phyloP scores from a whole-genome alignment of 2,797 vertebrate genomes.

The Protosalanx chinensis region DNA sequence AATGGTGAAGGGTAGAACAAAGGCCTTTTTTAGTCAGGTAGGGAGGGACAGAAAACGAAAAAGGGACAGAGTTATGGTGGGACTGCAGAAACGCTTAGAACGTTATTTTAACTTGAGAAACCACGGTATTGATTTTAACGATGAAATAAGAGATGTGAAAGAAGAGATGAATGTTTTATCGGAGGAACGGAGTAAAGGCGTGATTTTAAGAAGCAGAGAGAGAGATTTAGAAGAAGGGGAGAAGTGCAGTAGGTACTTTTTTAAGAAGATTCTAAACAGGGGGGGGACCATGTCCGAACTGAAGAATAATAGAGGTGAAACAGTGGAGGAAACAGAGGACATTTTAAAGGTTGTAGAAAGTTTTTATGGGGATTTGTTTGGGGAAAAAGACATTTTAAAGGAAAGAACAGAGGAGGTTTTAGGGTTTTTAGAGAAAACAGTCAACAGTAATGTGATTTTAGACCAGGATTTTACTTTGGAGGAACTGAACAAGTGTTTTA shows the following conservation, averaged over 20 bases:
- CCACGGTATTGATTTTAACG: too few species aligned
- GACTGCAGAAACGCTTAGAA: too few species aligned
- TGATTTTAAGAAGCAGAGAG: slow-evolving; percentile 35
- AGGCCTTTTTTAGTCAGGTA: slow-evolving; percentile 29
- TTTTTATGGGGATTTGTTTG: neutral
- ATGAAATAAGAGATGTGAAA: too few species aligned
- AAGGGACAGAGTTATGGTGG: too few species aligned
- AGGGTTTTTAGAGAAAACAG: neutral
- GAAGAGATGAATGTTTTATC: too few species aligned
- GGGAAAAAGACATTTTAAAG: neutral
- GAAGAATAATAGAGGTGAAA: too few species aligned
- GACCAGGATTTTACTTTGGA: too few species aligned
- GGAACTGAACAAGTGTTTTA: too few species aligned
- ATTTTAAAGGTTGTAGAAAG: rapidly evolving
- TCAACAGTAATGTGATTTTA: neutral
- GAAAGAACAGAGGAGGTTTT: slow-evolving; percentile 3
- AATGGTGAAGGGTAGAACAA: slow-evolving; percentile 37
- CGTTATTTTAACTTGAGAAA: too few species aligned
- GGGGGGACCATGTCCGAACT: neutral
- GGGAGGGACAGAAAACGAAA: slow-evolving; percentile 16
- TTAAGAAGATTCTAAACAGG: slow-evolving; percentile 5
- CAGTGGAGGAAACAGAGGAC: too few species aligned
- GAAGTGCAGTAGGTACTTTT: slow-evolving; percentile 34
- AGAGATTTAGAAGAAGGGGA: slow-evolving; percentile 13
- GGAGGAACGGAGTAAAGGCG: neutral